Evolutionary conservation across 2,888 invertebrate species (phyloP).

Genomic region (Stenichneumon culpator): DNA sequence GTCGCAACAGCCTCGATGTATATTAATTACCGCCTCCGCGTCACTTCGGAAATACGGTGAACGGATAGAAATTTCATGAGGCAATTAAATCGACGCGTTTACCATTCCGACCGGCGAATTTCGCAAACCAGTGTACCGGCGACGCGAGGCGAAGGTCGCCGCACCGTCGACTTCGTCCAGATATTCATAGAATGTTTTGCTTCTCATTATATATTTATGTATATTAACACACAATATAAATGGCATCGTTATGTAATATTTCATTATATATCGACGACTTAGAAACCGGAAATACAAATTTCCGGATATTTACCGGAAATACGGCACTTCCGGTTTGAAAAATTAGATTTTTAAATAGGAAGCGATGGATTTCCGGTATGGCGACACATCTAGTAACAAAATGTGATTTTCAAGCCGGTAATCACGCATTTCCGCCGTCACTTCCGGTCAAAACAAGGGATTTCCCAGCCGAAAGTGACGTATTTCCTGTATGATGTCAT

Average conservation of each 20-base stretch:
- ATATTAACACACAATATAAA: background rate
- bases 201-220: background rate
- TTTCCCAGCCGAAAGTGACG: no score
- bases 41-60: conserved; percentile 46
- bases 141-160: conserved; percentile 16
- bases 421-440: no score
- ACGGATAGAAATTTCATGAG: conserved; percentile 46
- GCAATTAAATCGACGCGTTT: conserved; percentile 42
- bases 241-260: background rate
- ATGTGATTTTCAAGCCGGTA: no score
- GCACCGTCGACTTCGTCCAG: conserved; percentile 16
- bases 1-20: conserved; percentile 11
- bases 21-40: conserved; percentile 1
- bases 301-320: no score
- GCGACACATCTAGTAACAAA: no score
- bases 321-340: no score
- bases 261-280: background rate
- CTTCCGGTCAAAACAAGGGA: no score
- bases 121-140: conserved; percentile 42
- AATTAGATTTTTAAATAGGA: no score
- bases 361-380: no score
- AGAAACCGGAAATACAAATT: no score
- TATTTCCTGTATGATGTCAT: no score
- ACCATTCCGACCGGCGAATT: conserved; percentile 32
- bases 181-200: conserved; percentile 25